Evolutionary conservation across 2,113 vertebrate genomes (phyloP).

Genomic region (Corapipo altera): DNA sequence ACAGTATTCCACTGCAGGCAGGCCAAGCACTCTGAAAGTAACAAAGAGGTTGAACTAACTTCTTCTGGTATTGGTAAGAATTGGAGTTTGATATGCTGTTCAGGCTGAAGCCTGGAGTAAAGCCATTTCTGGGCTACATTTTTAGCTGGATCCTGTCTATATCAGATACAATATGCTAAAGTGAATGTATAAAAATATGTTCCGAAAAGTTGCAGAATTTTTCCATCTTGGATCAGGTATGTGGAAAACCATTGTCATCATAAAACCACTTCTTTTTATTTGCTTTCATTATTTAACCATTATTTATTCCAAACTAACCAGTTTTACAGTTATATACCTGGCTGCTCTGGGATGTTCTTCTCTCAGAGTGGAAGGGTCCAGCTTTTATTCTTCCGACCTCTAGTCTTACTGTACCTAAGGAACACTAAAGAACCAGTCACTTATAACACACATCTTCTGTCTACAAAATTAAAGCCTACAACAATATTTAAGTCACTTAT

Average conservation of each 20-base stretch:
- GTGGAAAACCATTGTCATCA: neutral
- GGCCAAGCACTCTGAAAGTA: neutral
- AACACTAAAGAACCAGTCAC: constrained; percentile 78
- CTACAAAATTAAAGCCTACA: neutral
- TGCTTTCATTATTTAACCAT: neutral
- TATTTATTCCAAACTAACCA: neutral
- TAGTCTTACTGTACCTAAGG: constrained; percentile 87
- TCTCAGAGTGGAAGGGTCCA: constrained; percentile 90
- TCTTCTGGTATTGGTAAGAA: neutral
- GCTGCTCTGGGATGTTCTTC: constrained; percentile 88
- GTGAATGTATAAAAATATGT: neutral
- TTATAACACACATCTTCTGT: neutral
- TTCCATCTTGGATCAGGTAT: neutral
- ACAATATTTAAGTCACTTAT: neutral
- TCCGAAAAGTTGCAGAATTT: neutral
- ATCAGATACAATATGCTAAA: neutral
- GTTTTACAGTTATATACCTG: constrained; percentile 77
- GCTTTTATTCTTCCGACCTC: constrained; percentile 93
- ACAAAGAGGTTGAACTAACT: neutral
- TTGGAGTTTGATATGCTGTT: neutral
- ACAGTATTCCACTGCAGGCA: neutral
- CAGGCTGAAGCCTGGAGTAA: neutral
- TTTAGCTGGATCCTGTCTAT: neutral
- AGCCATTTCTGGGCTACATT: neutral
- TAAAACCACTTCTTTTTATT: neutral